Evolutionary conservation across 2,888 invertebrate genomes (phyloP).

Genomic region (Eupeodes luniger): DNA sequence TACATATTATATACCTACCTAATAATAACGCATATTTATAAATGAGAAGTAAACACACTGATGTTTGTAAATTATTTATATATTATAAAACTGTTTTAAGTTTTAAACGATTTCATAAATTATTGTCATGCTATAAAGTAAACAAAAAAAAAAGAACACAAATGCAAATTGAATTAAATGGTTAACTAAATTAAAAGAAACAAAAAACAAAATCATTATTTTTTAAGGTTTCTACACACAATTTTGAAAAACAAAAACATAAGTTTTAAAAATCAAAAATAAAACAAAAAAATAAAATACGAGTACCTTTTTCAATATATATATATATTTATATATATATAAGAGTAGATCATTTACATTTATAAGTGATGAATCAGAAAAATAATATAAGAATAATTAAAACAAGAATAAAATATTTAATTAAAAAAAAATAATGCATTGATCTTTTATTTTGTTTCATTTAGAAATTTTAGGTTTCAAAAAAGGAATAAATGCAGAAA

Average conservation of each 20-base stretch:
- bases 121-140: constrained; percentile 66
- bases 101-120: constrained; percentile 77
- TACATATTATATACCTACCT: neutral
- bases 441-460: neutral
- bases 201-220: constrained; percentile 45
- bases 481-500: no score
- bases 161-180: constrained; percentile 59
- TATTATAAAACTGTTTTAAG: constrained; percentile 79
- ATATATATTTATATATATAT: constrained; percentile 72
- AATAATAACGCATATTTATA: constrained; percentile 44
- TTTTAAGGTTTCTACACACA: constrained; percentile 69
- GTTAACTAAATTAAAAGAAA: constrained; percentile 29
- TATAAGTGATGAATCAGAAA: constrained; percentile 61
- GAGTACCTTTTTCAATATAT: constrained; percentile 75
- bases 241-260: constrained; percentile 33
- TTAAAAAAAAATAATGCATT: constrained; percentile 59
- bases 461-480: no score
- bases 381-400: constrained; percentile 61
- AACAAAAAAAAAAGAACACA: neutral
- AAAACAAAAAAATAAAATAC: constrained; percentile 40
- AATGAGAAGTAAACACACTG: constrained; percentile 52
- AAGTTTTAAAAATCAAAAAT: constrained; percentile 18
- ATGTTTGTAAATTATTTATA: constrained; percentile 60
- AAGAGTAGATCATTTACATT: constrained; percentile 50
- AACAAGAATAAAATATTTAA: constrained; percentile 60